phyloP scores from a whole-genome alignment of 2,113 vertebrate genomes.

The Rhinoderma darwinii region DNA sequence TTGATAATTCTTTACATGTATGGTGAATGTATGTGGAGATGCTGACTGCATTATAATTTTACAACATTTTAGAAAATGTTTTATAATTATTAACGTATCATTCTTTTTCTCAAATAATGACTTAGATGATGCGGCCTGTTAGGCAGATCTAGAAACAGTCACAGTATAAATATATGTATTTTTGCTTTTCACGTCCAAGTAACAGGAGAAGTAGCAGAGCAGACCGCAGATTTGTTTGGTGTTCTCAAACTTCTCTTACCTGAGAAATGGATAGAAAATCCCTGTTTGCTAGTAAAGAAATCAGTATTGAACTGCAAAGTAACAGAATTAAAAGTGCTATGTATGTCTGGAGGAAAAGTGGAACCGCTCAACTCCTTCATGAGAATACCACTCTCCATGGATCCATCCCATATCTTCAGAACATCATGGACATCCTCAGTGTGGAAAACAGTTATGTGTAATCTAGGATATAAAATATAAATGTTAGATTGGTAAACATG shows the following conservation, averaged over 20 bases:
- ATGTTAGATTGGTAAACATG: not conserved
- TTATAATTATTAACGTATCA: too few relatives aligned
- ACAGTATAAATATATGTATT: not conserved
- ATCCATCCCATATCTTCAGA: constrained; percentile 94
- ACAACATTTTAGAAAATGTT: too few relatives aligned
- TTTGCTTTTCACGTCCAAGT: not conserved
- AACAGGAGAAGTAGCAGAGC: not conserved
- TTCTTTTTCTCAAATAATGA: too few relatives aligned
- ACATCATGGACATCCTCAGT: constrained; percentile 95
- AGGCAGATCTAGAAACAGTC: too few relatives aligned
- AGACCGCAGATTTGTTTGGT: too few relatives aligned
- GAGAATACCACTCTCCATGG: constrained; percentile 90
- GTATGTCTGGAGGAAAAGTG: constrained; percentile 80
- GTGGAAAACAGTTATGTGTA: constrained; percentile 97
- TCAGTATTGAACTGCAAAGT: constrained; percentile 96
- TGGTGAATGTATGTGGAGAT: too few relatives aligned
- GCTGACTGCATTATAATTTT: too few relatives aligned
- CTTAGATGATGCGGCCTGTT: too few relatives aligned
- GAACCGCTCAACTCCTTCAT: constrained; percentile 90
- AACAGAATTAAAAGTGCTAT: constrained; percentile 93
- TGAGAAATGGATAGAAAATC: constrained; percentile 94
- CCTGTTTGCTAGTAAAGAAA: constrained; percentile 99
- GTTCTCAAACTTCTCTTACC: too few relatives aligned
- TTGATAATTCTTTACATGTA: too few relatives aligned
- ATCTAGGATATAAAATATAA: constrained; percentile 68